Evolutionary conservation across 53 echinoderm and acorn worm genomes (phyloP).

Genomic region (Temnopleurus reevesii): DNA sequence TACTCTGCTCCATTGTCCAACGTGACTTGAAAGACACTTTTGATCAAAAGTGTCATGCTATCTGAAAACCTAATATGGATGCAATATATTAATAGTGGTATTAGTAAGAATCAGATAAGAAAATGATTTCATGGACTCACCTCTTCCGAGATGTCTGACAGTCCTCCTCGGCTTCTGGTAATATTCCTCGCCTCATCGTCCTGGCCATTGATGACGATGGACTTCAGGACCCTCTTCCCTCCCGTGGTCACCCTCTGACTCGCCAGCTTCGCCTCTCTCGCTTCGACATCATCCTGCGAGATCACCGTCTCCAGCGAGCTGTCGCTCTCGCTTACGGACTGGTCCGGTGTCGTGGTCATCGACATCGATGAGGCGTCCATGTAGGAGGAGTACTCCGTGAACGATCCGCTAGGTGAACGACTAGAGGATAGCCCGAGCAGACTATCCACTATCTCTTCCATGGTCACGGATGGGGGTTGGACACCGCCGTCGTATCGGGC

Average conservation of each 20-base stretch:
- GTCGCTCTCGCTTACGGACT: slow-evolving; percentile 49
- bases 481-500: slow-evolving; percentile 52
- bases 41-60: too few relatives aligned
- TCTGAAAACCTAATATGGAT: too few relatives aligned
- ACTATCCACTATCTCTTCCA: slow-evolving; percentile 90
- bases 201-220: slow-evolving; percentile 66
- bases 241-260: slow-evolving; percentile 43
- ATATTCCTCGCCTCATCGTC: slow-evolving; percentile 53
- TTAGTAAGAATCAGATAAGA: too few relatives aligned
- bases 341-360: slow-evolving; percentile 42
- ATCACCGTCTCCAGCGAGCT: slow-evolving; percentile 59
- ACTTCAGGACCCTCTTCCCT: slow-evolving; percentile 65
- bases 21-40: too few relatives aligned
- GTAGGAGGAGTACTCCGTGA: slow-evolving; percentile 55
- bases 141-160: slow-evolving; percentile 52
- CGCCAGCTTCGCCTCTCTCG: slow-evolving; percentile 42
- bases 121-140: slow-evolving; percentile 21
- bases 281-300: slow-evolving; percentile 51
- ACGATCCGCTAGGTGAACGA: slow-evolving; percentile 53
- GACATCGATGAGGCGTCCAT: slow-evolving; percentile 55
- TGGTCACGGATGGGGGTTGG: slow-evolving; percentile 71
- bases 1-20: too few relatives aligned
- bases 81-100: too few relatives aligned
- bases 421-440: slow-evolving; percentile 71
- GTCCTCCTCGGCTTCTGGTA: slow-evolving; percentile 44